Evolutionary conservation across 2,888 invertebrate genomes (phyloP), one percentile per base, ranked within the genome.

Genomic region (Agrotis exclamationis): DNA sequence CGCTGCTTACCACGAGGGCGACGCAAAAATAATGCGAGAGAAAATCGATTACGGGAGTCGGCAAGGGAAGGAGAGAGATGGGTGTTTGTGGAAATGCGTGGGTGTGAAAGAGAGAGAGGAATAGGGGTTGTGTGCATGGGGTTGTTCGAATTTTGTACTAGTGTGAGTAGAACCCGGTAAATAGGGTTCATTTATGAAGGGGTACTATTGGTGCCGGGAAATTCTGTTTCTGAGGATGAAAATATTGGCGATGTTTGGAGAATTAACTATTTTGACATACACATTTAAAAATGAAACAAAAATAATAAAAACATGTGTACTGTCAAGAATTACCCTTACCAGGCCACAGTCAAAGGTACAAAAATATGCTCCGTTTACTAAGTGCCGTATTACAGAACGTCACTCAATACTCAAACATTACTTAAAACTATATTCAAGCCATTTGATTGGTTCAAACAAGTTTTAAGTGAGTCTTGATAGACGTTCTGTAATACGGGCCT

Each of bases 21-120:
- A 70, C 78, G 76, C 80, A 65, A 87, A 87, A 86, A 83, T 82
- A 85, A 78, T 87, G 87, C 69, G 67, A 76, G 71, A 76, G 82
- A 87, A 86, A 86, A 86, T 86, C 86, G 86, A 86, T 86, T 78
- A 77, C 76, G 63, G 66, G 70, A 63, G 65, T 63, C 77, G 75
- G 64, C 54, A 60, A 58, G 65, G 24, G 78, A 11, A 65, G 0
- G 70, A 80, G 69, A 4, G 73, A 68, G 83, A 84, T 6, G 47
- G 72, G 9, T 48, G 16, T 54, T 63, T 56, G 24, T 56, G 24
- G 62, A 51, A 60, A 16, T 2, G 16, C 1, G 0, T 0, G 68
- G 1, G 76, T 9, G 24, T 22, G 83, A 82, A 74, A 78, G 84
- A 78, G 85, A 45, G 7, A 56, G 63, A 50, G 44, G 39, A 80